These are phyloP conservation scores for Lasioglossum morio DNA, from an alignment of 2,888 invertebrate genomes.

Conservation along the genomic window DNA sequence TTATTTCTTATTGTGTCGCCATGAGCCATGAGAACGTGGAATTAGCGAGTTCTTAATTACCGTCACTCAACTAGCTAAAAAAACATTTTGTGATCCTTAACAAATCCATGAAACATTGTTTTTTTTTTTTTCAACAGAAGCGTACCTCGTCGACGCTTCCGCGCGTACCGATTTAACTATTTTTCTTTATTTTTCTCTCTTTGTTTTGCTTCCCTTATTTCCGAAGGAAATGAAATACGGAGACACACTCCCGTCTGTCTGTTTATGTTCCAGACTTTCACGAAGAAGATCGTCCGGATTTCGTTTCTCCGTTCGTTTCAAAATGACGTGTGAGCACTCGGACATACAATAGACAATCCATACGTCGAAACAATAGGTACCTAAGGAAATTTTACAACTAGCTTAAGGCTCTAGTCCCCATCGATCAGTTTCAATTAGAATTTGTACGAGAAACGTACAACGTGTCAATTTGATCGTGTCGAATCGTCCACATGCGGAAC, in stretches of 20 bases:
- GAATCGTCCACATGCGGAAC: slow-evolving; percentile 1
- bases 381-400: slow-evolving; percentile 71
- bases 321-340: slow-evolving; percentile 59
- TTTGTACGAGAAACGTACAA: slow-evolving; percentile 45
- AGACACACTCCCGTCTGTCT: slow-evolving; percentile 26
- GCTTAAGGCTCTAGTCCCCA: slow-evolving; percentile 69
- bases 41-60: slow-evolving; percentile 73
- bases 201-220: slow-evolving; percentile 7
- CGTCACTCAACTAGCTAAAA: slow-evolving; percentile 71
- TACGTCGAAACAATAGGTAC: slow-evolving; percentile 68
- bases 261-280: slow-evolving; percentile 25
- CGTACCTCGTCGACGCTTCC: slow-evolving; percentile 49
- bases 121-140: slow-evolving; percentile 35
- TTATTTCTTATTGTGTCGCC: slow-evolving; percentile 73
- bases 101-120: slow-evolving; percentile 58
- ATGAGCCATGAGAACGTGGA: slow-evolving; percentile 75
- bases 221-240: slow-evolving; percentile 37
- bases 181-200: slow-evolving; percentile 6
- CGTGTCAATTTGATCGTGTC: slow-evolving; percentile 7
- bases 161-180: slow-evolving; percentile 15
- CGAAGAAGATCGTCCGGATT: slow-evolving; percentile 10
- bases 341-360: slow-evolving; percentile 62
- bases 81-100: slow-evolving; percentile 68
- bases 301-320: slow-evolving; percentile 28
- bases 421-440: slow-evolving; percentile 67